Conservation (phyloP, 2,113 vertebrate genomes). For the Prionailurus viverrinus region DNA sequence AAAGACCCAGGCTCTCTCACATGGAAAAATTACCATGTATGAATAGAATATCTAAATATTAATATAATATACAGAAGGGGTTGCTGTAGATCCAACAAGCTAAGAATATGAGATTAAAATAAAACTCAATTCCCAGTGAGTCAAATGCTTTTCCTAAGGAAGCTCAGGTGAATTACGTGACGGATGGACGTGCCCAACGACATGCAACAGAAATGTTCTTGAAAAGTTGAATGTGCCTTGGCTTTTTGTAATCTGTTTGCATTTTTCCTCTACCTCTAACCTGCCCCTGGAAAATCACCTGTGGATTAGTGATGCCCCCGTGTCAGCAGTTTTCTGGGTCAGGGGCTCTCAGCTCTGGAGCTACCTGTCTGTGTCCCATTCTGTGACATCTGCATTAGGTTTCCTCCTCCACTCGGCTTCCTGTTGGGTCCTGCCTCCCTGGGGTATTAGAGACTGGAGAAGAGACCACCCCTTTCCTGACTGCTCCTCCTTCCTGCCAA, state of each 20-base stretch:
- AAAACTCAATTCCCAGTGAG: neutral
- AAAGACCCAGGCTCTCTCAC: neutral
- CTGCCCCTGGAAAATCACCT: too few species aligned
- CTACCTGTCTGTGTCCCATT: accelerated
- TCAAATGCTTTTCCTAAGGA: neutral
- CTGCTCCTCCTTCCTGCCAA: accelerated
- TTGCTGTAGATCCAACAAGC: neutral
- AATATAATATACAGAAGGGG: neutral
- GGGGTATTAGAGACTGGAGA: neutral
- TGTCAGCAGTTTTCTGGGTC: too few species aligned
- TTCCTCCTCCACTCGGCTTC: accelerated
- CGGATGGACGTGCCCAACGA: neutral
- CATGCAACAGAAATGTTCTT: neutral
- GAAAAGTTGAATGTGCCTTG: neutral
- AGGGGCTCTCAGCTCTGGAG: neutral
- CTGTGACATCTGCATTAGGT: accelerated
- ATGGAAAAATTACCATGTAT: neutral
- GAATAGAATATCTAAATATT: neutral
- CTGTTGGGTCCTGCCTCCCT: neutral
- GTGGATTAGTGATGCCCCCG: neutral
- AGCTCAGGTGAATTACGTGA: neutral
- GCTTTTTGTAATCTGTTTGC: neutral
- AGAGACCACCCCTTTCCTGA: neutral
- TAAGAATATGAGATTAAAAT: neutral
- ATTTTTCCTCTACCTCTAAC: neutral